A percentile compares a stretch with the other conserved stretches of the same genome.
Evolutionary conservation across 2,888 invertebrate species (phyloP).

Genomic region (Tiphia femorata): DNA sequence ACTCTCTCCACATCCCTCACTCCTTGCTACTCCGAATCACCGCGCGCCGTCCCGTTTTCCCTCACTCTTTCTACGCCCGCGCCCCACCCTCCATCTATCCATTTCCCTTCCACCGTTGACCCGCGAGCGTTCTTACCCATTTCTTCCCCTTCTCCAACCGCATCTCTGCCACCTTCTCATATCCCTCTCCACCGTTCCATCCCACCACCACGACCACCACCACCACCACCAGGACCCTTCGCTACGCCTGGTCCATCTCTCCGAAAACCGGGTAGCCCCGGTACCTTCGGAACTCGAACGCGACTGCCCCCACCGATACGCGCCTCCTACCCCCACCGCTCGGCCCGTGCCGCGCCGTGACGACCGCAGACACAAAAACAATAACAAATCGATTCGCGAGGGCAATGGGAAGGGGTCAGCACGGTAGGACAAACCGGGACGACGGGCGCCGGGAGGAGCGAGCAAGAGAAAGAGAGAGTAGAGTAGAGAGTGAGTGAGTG

Average conservation of each 20-base stretch:
- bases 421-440: conserved; percentile 46
- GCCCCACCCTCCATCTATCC: conserved; percentile 10
- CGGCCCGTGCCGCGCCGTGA: conserved; percentile 51
- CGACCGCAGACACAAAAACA: conserved; percentile 68
- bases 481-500: not conserved
- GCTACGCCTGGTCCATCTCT: conserved; percentile 7
- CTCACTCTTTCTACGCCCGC: conserved; percentile 36
- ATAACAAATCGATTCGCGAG: conserved; percentile 68
- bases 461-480: too few species aligned
- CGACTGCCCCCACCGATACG: conserved; percentile 5
- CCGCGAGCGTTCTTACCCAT: not conserved
- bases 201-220: conserved; percentile 13
- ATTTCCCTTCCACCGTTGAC: not conserved
- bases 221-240: conserved; percentile 32
- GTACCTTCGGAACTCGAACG: not conserved
- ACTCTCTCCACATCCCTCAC: conserved; percentile 16
- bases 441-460: conserved; percentile 22
- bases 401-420: conserved; percentile 59
- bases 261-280: not conserved
- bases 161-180: conserved; percentile 17
- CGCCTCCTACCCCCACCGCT: conserved; percentile 27
- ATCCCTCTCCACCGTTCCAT: conserved; percentile 3
- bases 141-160: not conserved
- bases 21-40: conserved; percentile 15
- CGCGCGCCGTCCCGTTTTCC: conserved; percentile 29